These are phyloP conservation scores for Clinocottus analis DNA, from an alignment of 2,113 vertebrate genomes.

Conservation along the genomic window DNA sequence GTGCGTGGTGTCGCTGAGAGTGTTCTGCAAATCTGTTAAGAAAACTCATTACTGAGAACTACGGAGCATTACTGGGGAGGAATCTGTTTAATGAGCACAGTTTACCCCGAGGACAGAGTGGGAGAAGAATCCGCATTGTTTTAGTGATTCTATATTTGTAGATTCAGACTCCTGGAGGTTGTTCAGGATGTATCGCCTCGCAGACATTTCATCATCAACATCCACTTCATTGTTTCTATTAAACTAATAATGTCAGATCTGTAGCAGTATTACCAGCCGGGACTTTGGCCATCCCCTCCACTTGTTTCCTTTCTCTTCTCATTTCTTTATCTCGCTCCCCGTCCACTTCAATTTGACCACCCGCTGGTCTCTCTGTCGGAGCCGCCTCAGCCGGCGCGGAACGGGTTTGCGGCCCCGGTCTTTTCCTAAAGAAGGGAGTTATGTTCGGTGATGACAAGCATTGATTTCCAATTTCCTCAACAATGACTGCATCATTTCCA, in stretches of 20 bases:
- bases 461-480: slow-evolving; percentile 97
- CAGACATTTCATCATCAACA: slow-evolving; percentile 32
- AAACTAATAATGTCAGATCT: slow-evolving; percentile 16
- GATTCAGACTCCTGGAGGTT: slow-evolving; percentile 56
- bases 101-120: slow-evolving; percentile 63
- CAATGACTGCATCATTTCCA: slow-evolving; percentile 92
- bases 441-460: slow-evolving; percentile 92
- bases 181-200: slow-evolving; percentile 33
- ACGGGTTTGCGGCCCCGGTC: slow-evolving; percentile 77
- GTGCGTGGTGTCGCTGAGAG: neutral
- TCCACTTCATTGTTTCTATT: slow-evolving; percentile 11
- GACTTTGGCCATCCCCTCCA: slow-evolving; percentile 10
- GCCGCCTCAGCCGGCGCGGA: slow-evolving; percentile 67
- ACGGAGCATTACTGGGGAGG: slow-evolving; percentile 55
- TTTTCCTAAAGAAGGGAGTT: slow-evolving; percentile 80
- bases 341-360: slow-evolving; percentile 36
- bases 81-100: slow-evolving; percentile 64
- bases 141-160: slow-evolving; percentile 67
- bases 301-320: slow-evolving; percentile 37
- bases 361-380: slow-evolving; percentile 46
- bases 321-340: slow-evolving; percentile 42
- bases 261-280: neutral
- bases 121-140: slow-evolving; percentile 46
- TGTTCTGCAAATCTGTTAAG: slow-evolving; percentile 26
- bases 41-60: slow-evolving; percentile 54